Base-by-base conservation (phyloP, 2,113 vertebrate species). In the Lichenostomus cassidix region DNA sequence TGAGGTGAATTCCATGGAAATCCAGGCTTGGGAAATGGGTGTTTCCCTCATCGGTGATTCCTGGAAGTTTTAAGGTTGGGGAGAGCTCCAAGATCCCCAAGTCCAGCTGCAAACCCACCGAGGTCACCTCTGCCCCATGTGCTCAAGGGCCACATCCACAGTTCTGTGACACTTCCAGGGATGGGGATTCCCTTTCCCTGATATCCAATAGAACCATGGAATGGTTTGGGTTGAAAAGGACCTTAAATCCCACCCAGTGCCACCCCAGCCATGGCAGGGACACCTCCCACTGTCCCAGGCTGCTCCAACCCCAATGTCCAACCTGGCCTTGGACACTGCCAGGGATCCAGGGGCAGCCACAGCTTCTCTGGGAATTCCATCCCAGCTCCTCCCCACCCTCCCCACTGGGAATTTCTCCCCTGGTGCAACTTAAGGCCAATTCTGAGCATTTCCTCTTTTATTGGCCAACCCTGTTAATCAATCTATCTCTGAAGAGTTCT, bases 171-270 rank as follows among this genome's bases (percentile, higher is more conserved):
- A 15, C 7, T 42, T 9, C 58, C 46, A 62, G 74, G 35, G 35
- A 1, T 5, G 42, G 29, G n/a, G 5, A 7, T 21, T 42, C 25
- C 28, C 39, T 11, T n/a, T 19, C 58, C 59, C 25, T 19, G 1
- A 37, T 28, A 23, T 37, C 68, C 28, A 33, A 4, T 15, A 11
- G 49, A 64, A 9, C 7, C 10, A 2, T 5, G 27, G 76, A 1
- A 31, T 29, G 50, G 7, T 56, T 49, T 21, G 29, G 24, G 41
- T 12, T 12, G 0, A 7, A 12, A 2, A 46, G 3, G 21, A 10
- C 20, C 25, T 12, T 0, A 35, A 42, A 80, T 0, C 49, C 42
- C 67, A 3, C 0, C 65, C 74, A 28, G 5, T 1, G 1, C 63
- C 71, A 18, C 3, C 63, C 47, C 55, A 17, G 47, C 28, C 15